Conservation (phyloP, 2,113 vertebrate species). For the Phyllopteryx taeniolatus region DNA sequence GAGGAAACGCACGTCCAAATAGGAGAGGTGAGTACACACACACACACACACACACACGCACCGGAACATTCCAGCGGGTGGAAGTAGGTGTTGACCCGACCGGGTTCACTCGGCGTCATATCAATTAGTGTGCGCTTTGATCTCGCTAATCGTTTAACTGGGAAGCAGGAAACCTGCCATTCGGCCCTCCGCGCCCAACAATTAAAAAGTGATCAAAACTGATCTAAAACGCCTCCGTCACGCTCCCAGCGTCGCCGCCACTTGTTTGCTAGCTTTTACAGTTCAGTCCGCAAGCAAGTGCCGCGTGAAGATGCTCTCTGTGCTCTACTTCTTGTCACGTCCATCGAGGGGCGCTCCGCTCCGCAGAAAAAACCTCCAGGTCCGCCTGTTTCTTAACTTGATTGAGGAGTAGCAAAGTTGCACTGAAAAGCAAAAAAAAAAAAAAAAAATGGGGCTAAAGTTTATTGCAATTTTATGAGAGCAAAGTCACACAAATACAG, state of each 20-base stretch:
- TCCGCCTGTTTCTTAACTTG: neutral
- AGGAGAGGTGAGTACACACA: constrained; percentile 81
- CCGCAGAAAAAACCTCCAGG: neutral
- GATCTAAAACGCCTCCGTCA: constrained; percentile 38
- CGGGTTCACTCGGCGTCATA: constrained; percentile 51
- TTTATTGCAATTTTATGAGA: no score
- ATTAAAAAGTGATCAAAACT: constrained; percentile 64
- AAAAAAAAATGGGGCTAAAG: neutral
- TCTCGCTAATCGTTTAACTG: constrained; percentile 59
- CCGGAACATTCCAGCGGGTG: constrained; percentile 50
- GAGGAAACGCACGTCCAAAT: constrained; percentile 92
- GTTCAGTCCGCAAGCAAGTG: neutral
- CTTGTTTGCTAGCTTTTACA: neutral
- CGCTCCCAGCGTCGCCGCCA: neutral
- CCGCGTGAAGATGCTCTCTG: neutral
- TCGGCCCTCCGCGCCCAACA: constrained; percentile 43
- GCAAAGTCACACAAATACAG: no score
- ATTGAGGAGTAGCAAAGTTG: neutral
- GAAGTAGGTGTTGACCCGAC: constrained; percentile 41
- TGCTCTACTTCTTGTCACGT: constrained; percentile 1
- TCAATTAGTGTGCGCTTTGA: constrained; percentile 63
- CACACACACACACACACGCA: constrained; percentile 3
- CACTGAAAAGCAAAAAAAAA: neutral
- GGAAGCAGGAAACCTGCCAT: constrained; percentile 55
- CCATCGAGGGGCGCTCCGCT: constrained; percentile 48